These are phyloP conservation scores for Pararge aegeria DNA, from an alignment of 1,140 invertebrate species.

Conservation along the genomic window DNA sequence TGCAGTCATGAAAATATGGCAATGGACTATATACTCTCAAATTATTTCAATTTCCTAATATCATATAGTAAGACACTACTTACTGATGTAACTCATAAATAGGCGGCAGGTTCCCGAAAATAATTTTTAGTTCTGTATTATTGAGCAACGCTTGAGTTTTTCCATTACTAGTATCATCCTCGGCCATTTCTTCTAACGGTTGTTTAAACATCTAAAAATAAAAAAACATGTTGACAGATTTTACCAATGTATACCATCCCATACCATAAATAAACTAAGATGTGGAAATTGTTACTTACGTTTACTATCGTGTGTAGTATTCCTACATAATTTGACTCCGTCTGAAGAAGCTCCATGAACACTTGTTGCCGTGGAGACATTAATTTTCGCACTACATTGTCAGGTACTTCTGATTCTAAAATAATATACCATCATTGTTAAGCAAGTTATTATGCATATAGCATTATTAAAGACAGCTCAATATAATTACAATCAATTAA, in stretches of 20 bases:
- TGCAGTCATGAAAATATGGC: too few relatives aligned
- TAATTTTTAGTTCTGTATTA: slow-evolving; percentile 95
- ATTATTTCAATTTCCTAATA: too few relatives aligned
- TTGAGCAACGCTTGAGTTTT: slow-evolving; percentile 88
- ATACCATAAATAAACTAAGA: too few relatives aligned
- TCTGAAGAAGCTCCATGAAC: slow-evolving; percentile 96
- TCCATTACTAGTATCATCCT: slow-evolving; percentile 80
- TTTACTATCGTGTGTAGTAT: slow-evolving; percentile 93
- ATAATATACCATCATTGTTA: neutral
- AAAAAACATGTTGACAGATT: slow-evolving; percentile 31
- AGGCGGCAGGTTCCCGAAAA: slow-evolving; percentile 97
- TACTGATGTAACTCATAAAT: slow-evolving; percentile 95
- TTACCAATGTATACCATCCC: too few relatives aligned
- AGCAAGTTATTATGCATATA: neutral
- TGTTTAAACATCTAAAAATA: slow-evolving; percentile 93
- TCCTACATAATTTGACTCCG: slow-evolving; percentile 97
- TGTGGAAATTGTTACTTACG: slow-evolving; percentile 37
- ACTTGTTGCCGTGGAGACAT: slow-evolving; percentile 91
- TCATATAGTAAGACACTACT: slow-evolving; percentile 30
- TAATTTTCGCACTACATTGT: slow-evolving; percentile 83
- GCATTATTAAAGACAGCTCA: too few relatives aligned
- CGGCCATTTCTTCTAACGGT: slow-evolving; percentile 90
- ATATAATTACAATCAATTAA: too few relatives aligned
- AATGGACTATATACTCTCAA: too few relatives aligned
- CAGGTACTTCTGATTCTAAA: slow-evolving; percentile 77